Conservation (phyloP, 2,888 invertebrate species). For the Bursaphelenchus okinawaensis region DNA sequence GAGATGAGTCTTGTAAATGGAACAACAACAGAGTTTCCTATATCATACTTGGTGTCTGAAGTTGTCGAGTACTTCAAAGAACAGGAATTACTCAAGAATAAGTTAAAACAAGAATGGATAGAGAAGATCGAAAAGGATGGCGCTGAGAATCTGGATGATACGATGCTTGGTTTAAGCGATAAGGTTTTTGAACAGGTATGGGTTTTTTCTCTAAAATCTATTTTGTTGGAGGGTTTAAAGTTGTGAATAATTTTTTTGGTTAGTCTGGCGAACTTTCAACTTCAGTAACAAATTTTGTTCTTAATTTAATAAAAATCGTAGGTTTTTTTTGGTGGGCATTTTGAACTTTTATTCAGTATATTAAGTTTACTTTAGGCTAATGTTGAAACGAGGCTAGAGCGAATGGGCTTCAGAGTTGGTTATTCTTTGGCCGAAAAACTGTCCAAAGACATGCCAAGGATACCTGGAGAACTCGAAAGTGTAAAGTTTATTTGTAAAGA, state of each 20-base stretch:
- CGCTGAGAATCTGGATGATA: slow-evolving; percentile 1
- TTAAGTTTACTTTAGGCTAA: slow-evolving; percentile 40
- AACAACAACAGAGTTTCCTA: slow-evolving; percentile 36
- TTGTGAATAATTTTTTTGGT: background rate
- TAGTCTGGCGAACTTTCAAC: too few species aligned
- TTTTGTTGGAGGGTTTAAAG: background rate
- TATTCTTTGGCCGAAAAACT: slow-evolving; percentile 32
- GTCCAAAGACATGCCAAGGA: slow-evolving; percentile 77
- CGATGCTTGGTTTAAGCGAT: background rate
- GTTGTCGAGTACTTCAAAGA: slow-evolving; percentile 43
- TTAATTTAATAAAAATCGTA: background rate
- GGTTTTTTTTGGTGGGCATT: background rate
- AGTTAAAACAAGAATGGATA: slow-evolving; percentile 25
- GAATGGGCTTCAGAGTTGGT: slow-evolving; percentile 62
- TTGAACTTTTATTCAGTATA: too few species aligned
- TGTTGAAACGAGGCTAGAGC: slow-evolving; percentile 60
- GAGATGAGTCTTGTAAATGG: slow-evolving; percentile 1
- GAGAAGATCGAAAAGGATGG: background rate
- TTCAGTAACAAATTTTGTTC: too few species aligned
- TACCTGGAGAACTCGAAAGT: slow-evolving; percentile 92
- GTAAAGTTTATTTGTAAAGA: slow-evolving; percentile 99
- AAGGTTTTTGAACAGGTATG: slow-evolving; percentile 22
- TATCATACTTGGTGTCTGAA: slow-evolving; percentile 50
- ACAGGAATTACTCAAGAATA: slow-evolving; percentile 32
- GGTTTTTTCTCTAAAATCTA: background rate